Conservation (phyloP, 2,113 vertebrate genomes). For the Epinephelus moara region DNA sequence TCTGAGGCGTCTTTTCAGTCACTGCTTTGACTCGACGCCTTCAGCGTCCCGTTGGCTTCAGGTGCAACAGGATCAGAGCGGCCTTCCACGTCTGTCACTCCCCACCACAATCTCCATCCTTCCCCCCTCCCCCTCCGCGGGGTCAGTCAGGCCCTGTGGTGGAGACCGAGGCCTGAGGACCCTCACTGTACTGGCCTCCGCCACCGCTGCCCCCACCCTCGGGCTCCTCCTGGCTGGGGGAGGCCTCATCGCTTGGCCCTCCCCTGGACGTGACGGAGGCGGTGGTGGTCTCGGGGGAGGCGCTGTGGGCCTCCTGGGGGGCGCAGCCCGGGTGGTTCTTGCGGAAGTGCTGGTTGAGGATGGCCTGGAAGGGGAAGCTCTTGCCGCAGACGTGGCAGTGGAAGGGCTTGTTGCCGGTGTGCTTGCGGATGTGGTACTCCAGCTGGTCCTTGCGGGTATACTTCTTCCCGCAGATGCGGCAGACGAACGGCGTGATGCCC, state of each 20-base stretch:
- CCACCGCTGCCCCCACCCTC: slow-evolving; percentile 68
- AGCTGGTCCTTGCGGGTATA: slow-evolving; percentile 99
- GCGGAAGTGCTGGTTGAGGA: slow-evolving; percentile 99
- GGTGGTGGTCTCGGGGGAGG: slow-evolving; percentile 95
- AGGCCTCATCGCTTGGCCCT: slow-evolving; percentile 90
- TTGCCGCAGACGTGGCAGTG: slow-evolving; percentile 98
- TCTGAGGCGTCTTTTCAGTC: slow-evolving; percentile 59
- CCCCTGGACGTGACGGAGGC: slow-evolving; percentile 89
- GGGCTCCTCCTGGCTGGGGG: slow-evolving; percentile 91
- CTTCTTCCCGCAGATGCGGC: slow-evolving; percentile 99
- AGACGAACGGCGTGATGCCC: slow-evolving; percentile 98
- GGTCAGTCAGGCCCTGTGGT: slow-evolving; percentile 95
- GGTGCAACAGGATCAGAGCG: slow-evolving; percentile 20
- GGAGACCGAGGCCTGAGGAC: slow-evolving; percentile 93
- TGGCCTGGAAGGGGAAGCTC: slow-evolving; percentile 99
- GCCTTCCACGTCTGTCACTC: background rate
- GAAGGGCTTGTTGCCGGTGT: slow-evolving; percentile 99
- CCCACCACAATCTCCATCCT: background rate
- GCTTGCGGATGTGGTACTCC: slow-evolving; percentile 99
- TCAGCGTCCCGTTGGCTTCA: slow-evolving; percentile 24
- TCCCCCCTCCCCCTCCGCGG: background rate
- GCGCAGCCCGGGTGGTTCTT: slow-evolving; percentile 97
- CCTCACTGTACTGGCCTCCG: slow-evolving; percentile 82
- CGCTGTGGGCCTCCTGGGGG: slow-evolving; percentile 94
- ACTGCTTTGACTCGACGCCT: slow-evolving; percentile 12